Base-by-base conservation (phyloP, 1,140 invertebrate species). In the Diorhabda elongata region DNA sequence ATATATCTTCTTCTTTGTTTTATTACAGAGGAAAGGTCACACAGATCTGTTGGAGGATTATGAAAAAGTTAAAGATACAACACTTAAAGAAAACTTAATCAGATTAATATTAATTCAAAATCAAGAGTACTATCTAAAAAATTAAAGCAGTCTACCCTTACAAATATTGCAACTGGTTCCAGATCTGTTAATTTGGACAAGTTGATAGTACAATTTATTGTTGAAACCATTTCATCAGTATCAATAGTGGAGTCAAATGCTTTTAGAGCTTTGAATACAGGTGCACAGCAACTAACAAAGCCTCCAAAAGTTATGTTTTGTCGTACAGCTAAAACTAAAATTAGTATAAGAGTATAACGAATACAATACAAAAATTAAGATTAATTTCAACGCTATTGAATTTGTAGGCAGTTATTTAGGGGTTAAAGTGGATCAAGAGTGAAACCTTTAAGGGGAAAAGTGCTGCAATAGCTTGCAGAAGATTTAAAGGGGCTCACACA, bases 61-160 rank as follows among this genome's bases (percentile, higher is more conserved):
- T 26, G 26, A 26, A 0, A 58, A 9, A n/a, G 9, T 9, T 0
- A 9, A 58, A 58, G 26, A 58, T 58, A 9, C 56, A 58, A 58
- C 56, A n/a, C 56, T 58, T 58, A 58, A 58, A 58, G n/a, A 58
- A 58, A 58, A 58, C 9, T n/a, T n/a, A 58, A 58, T 11, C 11
- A 11, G 11, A 11, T 11, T 11, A 11, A 11, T 11, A 11, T 0
- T 11, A 11, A 11, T 11, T 11, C 11, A 11, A 0, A 11, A 11
- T 11, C 11, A 11, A 11, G 11, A 11, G 11, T 11, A 11, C 11
- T 11, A 11, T 0, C 11, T 58, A 58, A 58, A 58, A 9, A 9
- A 58, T 58, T 9, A 26, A 58, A 58, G 56, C 56, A 58, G 8
- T 58, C 56, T 26, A 26, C 26, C 1, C 26, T 26, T 26, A 26